Evolutionary conservation across 2,113 vertebrate genomes (phyloP).

Genomic region (Odobenus rosmarus): DNA sequence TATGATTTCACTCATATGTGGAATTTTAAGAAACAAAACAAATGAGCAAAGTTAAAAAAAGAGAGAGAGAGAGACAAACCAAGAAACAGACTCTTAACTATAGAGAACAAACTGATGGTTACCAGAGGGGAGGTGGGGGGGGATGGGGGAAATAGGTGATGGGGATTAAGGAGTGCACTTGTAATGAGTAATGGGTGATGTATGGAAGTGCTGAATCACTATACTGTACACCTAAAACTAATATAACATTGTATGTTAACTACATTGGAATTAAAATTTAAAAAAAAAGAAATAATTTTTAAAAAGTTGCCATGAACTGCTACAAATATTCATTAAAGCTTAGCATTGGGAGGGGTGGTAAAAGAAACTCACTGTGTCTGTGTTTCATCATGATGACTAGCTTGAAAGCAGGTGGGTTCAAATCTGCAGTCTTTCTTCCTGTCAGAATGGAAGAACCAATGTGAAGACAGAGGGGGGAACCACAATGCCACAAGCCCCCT

Average conservation of each 20-base stretch:
- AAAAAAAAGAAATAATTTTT: background rate
- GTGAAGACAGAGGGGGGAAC: slow-evolving; percentile 33
- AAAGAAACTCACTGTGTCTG: slow-evolving; percentile 76
- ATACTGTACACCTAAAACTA: background rate
- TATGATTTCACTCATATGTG: background rate
- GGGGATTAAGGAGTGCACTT: background rate
- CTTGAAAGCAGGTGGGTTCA: slow-evolving; percentile 53
- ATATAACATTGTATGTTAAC: background rate
- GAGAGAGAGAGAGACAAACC: background rate
- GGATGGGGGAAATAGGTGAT: background rate
- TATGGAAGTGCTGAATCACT: background rate
- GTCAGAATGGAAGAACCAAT: slow-evolving; percentile 38
- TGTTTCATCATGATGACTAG: slow-evolving; percentile 70
- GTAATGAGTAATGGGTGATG: background rate
- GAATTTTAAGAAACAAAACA: background rate
- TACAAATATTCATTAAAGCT: slow-evolving; percentile 13
- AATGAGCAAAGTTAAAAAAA: background rate
- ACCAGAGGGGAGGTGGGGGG: background rate
- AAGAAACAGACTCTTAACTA: background rate
- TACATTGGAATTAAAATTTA: background rate
- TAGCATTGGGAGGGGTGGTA: background rate
- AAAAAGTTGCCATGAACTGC: slow-evolving; percentile 14
- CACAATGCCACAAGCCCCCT: background rate
- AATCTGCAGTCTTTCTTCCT: slow-evolving; percentile 57
- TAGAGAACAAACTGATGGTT: background rate